A percentile compares a stretch with the other conserved stretches of the same genome.
Conservation (phyloP, 2,888 invertebrate species). For the Muscina levida region DNA sequence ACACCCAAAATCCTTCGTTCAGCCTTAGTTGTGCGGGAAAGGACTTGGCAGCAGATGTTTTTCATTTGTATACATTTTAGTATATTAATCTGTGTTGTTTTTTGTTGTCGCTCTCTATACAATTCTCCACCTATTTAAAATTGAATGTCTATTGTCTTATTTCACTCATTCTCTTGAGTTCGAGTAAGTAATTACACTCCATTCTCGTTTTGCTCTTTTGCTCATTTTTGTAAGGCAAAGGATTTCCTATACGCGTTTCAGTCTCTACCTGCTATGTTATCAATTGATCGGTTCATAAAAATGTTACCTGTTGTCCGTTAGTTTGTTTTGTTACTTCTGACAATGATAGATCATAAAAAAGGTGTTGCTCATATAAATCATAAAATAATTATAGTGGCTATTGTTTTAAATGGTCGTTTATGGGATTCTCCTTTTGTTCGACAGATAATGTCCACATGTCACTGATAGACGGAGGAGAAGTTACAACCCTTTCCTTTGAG, state of each 20-base stretch:
- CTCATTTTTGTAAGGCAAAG: not conserved
- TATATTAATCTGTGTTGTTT: not conserved
- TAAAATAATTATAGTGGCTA: constrained; percentile 40
- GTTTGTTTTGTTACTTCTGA: not conserved
- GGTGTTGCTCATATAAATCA: constrained; percentile 45
- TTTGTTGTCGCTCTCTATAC: too few species aligned
- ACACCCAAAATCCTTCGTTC: not conserved
- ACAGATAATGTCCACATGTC: not conserved
- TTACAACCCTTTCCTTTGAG: constrained; percentile 4
- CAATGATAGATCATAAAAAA: constrained; percentile 1
- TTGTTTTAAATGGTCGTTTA: not conserved
- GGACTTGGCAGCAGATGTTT: constrained; percentile 27
- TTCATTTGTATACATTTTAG: not conserved
- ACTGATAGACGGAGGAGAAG: not conserved
- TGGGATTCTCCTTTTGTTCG: constrained; percentile 16
- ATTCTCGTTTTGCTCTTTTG: too few species aligned
- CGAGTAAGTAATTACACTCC: not conserved
- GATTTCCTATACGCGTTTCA: not conserved
- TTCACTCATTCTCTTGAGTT: not conserved
- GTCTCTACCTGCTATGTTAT: constrained; percentile 15
- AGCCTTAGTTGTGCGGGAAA: too few species aligned
- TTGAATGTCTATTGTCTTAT: too few species aligned
- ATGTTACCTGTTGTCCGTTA: constrained; percentile 15
- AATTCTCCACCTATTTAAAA: too few species aligned
- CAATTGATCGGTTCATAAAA: not conserved